Conservation (phyloP, 1,140 invertebrate species). For the Cyrtorhinus lividipennis region DNA sequence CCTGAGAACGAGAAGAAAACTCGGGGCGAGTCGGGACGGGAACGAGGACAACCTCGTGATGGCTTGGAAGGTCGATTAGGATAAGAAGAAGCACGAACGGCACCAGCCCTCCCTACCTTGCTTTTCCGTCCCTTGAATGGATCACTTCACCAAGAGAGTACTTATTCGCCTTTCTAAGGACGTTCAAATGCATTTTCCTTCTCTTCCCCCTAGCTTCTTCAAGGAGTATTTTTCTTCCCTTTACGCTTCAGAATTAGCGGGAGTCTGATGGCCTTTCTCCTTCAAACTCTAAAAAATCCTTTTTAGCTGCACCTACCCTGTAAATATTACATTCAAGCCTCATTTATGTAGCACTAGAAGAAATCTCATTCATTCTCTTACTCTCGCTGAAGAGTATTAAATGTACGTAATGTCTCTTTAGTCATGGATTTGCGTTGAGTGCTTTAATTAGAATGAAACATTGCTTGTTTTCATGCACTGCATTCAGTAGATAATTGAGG, state of each 20-base stretch:
- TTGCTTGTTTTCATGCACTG: too few species aligned
- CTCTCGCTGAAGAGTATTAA: too few species aligned
- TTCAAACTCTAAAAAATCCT: background rate
- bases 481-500: too few species aligned
- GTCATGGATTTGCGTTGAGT: too few species aligned
- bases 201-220: background rate
- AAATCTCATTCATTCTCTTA: background rate
- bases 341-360: background rate
- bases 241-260: background rate
- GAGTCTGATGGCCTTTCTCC: background rate
- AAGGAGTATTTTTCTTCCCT: slow-evolving; percentile 1
- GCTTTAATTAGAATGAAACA: too few species aligned
- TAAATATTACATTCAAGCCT: background rate
- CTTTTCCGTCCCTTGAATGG: background rate
- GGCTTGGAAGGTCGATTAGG: slow-evolving; percentile 2
- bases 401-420: too few species aligned
- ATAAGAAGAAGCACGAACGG: background rate
- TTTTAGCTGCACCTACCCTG: background rate
- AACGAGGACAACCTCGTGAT: slow-evolving; percentile 7
- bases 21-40: background rate
- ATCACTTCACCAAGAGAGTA: slow-evolving; percentile 4
- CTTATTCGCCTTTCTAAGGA: slow-evolving; percentile 9
- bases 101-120: background rate
- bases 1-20: background rate
- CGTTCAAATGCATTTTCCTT: slow-evolving; percentile 5